A percentile compares a stretch with the other conserved stretches of the same genome.
Evolutionary conservation across 2,888 invertebrate genomes (phyloP).

Genomic region (Mycalesis mineus): DNA sequence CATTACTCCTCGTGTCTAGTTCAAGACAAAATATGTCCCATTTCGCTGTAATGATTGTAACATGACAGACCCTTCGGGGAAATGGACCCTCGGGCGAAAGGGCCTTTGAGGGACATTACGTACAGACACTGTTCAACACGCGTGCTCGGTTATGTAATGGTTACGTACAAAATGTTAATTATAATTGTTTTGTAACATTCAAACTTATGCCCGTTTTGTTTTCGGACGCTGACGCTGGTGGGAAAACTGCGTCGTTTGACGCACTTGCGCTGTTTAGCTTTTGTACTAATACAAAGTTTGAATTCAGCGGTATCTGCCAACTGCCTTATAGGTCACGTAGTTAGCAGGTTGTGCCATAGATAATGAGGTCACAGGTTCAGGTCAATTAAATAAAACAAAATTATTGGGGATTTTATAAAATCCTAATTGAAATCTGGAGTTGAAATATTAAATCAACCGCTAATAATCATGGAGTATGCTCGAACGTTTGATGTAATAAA

Average conservation of each 20-base stretch:
- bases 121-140: not conserved
- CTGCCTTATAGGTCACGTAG: no score
- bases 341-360: no score
- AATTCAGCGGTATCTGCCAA: no score
- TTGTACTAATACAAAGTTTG: not conserved
- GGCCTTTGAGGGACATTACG: conserved; percentile 11
- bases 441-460: no score
- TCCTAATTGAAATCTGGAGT: no score
- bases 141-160: not conserved
- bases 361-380: no score
- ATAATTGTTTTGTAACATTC: conserved; percentile 6
- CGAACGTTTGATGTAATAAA: no score
- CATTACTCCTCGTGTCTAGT: not conserved
- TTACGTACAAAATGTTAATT: conserved; percentile 4
- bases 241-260: not conserved
- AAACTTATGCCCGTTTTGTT: not conserved
- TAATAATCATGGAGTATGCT: no score
- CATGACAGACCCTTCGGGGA: conserved; percentile 5
- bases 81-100: conserved; percentile 11
- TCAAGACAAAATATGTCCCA: not conserved
- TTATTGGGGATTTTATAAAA: no score
- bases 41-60: not conserved
- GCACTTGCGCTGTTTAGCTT: conserved; percentile 5
- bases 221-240: conserved; percentile 8
- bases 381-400: no score